A percentile compares a stretch with the other conserved stretches of the same genome.
Conservation (phyloP, 2,113 vertebrate genomes). For the Crotalus tigris region DNA sequence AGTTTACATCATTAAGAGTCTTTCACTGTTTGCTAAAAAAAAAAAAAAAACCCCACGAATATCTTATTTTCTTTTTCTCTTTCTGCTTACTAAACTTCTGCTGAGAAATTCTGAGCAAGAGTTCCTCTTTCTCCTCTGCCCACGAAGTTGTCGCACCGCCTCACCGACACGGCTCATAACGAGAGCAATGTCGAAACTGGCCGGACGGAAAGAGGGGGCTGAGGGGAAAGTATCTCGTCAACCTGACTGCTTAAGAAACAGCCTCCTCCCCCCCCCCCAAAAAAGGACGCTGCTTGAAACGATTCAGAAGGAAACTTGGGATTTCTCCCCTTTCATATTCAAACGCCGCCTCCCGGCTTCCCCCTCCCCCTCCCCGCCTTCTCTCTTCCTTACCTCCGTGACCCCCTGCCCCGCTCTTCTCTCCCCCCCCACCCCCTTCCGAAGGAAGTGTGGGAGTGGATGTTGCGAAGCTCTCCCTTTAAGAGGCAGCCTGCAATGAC, state of each 20-base stretch:
- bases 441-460: constrained; percentile 74
- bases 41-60: neutral
- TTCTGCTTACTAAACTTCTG: neutral
- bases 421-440: constrained; percentile 43
- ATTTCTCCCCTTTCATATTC: neutral
- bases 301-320: neutral
- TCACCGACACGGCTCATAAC: neutral
- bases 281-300: constrained; percentile 28
- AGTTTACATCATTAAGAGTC: neutral
- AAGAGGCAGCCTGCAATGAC: constrained; percentile 80
- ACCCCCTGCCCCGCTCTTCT: constrained; percentile 15
- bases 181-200: neutral
- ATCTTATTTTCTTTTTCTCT: neutral
- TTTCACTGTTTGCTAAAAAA: neutral
- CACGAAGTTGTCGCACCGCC: neutral
- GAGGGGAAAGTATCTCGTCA: neutral
- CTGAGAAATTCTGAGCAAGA: neutral
- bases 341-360: neutral
- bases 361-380: neutral
- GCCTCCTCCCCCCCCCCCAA: neutral
- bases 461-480: constrained; percentile 78
- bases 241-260: constrained; percentile 1
- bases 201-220: neutral
- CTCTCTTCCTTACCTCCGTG: constrained; percentile 19
- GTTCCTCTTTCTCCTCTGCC: neutral